Conservation (phyloP, 2,888 invertebrate genomes). For the Margaritifera margaritifera region DNA sequence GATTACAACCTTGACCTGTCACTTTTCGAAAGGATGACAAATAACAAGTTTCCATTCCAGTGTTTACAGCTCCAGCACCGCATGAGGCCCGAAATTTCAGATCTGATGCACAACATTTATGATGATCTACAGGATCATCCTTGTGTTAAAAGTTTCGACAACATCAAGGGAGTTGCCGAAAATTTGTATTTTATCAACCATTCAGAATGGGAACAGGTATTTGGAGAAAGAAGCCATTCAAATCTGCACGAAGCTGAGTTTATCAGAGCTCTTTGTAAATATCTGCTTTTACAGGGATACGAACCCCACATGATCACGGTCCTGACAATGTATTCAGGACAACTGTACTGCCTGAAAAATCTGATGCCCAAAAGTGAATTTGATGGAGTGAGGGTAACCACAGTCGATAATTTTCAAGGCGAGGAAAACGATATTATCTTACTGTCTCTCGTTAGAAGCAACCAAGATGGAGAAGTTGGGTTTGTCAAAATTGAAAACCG, state of each 20-base stretch:
- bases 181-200: conserved; percentile 66
- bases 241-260: conserved; percentile 63
- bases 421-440: conserved; percentile 72
- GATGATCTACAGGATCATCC: conserved; percentile 46
- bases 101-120: conserved; percentile 57
- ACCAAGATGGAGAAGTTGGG: conserved; percentile 62
- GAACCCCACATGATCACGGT: conserved; percentile 59
- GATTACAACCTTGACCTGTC: conserved; percentile 83
- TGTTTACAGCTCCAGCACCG: conserved; percentile 78
- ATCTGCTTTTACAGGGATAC: conserved; percentile 65
- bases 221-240: conserved; percentile 59
- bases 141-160: conserved; percentile 44
- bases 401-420: conserved; percentile 71
- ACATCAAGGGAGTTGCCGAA: conserved; percentile 51
- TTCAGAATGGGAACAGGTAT: conserved; percentile 45
- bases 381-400: conserved; percentile 56
- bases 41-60: conserved; percentile 78
- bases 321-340: conserved; percentile 65
- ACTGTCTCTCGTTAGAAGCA: conserved; percentile 70
- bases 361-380: conserved; percentile 52
- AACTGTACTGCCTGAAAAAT: conserved; percentile 52
- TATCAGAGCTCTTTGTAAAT: conserved; percentile 52
- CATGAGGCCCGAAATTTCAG: conserved; percentile 69
- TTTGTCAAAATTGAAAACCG: conserved; percentile 64
- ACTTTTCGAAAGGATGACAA: conserved; percentile 86